Evolutionary conservation across 2,888 invertebrate species (phyloP).

Genomic region (Bembecia ichneumoniformis): DNA sequence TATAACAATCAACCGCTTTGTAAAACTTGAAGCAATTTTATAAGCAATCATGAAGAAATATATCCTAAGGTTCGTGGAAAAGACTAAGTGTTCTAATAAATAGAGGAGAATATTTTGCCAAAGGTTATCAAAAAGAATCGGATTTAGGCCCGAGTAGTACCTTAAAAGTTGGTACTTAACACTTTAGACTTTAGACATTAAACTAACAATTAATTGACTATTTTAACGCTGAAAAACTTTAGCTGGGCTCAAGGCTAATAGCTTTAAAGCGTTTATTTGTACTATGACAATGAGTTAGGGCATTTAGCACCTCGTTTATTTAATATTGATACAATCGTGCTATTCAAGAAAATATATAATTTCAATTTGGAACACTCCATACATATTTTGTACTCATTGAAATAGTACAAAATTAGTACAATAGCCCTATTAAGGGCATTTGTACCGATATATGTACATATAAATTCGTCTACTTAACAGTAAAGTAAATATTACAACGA

Average conservation of each 20-base stretch:
- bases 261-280: slow-evolving; percentile 48
- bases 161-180: not conserved
- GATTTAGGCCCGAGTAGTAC: slow-evolving; percentile 7
- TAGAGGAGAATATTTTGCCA: not conserved
- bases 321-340: too few species aligned
- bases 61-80: not conserved
- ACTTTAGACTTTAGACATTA: slow-evolving; percentile 3
- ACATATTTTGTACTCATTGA: not conserved
- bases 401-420: not conserved
- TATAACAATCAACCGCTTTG: too few species aligned
- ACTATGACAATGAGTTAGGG: slow-evolving; percentile 23
- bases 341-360: too few species aligned
- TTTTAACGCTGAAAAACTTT: slow-evolving; percentile 60
- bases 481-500: not conserved
- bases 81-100: not conserved
- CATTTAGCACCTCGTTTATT: too few species aligned
- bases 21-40: too few species aligned
- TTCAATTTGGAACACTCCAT: too few species aligned
- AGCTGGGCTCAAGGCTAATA: slow-evolving; percentile 66
- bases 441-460: not conserved
- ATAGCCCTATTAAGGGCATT: not conserved
- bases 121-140: slow-evolving; percentile 3
- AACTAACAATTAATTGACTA: slow-evolving; percentile 45
- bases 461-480: not conserved
- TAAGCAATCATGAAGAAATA: not conserved